Conservation (phyloP, 2,888 invertebrate species). For the Tortricodes alternella region DNA sequence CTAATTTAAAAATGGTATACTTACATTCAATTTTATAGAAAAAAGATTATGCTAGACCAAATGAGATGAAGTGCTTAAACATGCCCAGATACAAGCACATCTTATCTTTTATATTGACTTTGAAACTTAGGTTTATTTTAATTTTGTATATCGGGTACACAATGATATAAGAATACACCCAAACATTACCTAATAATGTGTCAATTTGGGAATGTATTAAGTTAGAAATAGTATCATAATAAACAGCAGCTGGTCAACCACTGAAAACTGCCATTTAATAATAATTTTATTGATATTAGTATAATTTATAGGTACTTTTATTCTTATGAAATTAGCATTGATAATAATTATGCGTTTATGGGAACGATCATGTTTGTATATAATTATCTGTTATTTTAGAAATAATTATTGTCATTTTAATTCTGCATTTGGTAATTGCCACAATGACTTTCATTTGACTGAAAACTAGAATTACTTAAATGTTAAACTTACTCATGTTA, state of each 20-base stretch:
- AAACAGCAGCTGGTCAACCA: background rate
- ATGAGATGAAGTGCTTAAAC: too few relatives aligned
- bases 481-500: conserved; percentile 18
- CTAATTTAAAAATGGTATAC: too few relatives aligned
- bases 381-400: background rate
- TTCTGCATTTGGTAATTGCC: conserved; percentile 12
- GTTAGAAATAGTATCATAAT: background rate
- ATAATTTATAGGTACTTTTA: conserved; percentile 8
- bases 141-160: too few relatives aligned
- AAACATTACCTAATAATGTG: background rate
- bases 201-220: background rate
- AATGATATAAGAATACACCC: too few relatives aligned
- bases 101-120: too few relatives aligned
- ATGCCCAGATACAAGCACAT: too few relatives aligned
- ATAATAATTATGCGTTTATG: background rate
- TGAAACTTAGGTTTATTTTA: too few relatives aligned
- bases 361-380: background rate
- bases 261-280: background rate
- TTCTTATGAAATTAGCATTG: background rate
- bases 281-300: background rate
- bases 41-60: too few relatives aligned
- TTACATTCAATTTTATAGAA: too few relatives aligned
- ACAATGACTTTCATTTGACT: conserved; percentile 15
- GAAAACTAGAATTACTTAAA: conserved; percentile 14
- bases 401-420: conserved; percentile 9